A percentile compares a stretch with the other conserved stretches of the same genome.
Evolutionary conservation across 2,797 vertebrate genomes (phyloP).

Genomic region (Dallia pectoralis): DNA sequence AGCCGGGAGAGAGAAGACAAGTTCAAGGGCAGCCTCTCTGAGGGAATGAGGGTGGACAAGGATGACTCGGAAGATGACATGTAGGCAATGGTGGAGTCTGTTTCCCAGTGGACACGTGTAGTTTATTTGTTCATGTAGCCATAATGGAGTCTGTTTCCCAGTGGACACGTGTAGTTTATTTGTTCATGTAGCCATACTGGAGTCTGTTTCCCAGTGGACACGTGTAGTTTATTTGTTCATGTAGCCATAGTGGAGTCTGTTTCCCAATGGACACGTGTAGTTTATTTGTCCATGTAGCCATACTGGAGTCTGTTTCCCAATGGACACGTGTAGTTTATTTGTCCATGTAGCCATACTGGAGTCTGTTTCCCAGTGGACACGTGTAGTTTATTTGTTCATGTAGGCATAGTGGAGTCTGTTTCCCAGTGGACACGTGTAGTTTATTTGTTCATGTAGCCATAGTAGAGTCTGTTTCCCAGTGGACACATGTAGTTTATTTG

Average conservation of each 20-base stretch:
- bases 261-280: not conserved
- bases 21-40: constrained; percentile 97
- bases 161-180: too few species aligned
- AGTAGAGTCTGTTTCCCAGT: not conserved
- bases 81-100: constrained; percentile 73
- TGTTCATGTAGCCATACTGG: constrained; percentile 80
- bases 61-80: constrained; percentile 93
- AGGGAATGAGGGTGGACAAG: constrained; percentile 95
- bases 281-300: constrained; percentile 91
- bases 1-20: constrained; percentile 91
- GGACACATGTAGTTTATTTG: too few species aligned
- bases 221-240: too few species aligned
- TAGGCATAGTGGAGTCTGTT: constrained; percentile 66
- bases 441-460: constrained; percentile 88
- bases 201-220: not conserved
- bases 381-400: too few species aligned
- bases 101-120: not conserved
- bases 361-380: not conserved
- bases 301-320: not conserved
- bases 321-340: too few species aligned
- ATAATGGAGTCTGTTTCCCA: not conserved
- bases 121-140: too few species aligned
- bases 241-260: constrained; percentile 71
- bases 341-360: constrained; percentile 79
- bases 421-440: not conserved